Percentiles rank a stretch among this genome's conserved stretches.
Conservation (phyloP, 2,797 vertebrate genomes). For the Gymnothorax javanicus region DNA sequence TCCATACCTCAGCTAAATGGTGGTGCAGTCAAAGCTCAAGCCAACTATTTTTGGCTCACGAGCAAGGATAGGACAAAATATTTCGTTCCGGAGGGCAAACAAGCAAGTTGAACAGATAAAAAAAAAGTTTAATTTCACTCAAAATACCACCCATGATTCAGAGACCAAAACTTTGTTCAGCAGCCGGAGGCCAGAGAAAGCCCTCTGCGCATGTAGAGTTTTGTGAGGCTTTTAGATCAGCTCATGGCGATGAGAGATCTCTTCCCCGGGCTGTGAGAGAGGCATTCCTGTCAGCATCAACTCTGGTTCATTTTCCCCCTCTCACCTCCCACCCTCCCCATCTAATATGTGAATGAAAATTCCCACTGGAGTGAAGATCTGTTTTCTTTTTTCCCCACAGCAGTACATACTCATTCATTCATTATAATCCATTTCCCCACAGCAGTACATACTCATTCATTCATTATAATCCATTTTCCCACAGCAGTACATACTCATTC, state of each 20-base stretch:
- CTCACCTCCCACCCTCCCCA: constrained; percentile 57
- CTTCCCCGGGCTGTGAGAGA: constrained; percentile 74
- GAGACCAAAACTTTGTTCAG: constrained; percentile 59
- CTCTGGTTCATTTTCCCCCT: constrained; percentile 58
- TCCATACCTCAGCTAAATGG: constrained; percentile 3
- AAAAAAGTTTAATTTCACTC: constrained; percentile 43
- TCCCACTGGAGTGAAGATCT: background rate
- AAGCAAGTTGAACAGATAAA: constrained; percentile 21
- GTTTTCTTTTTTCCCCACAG: constrained; percentile 56
- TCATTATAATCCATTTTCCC: too few species aligned
- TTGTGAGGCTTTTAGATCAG: constrained; percentile 48
- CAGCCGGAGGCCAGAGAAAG: constrained; percentile 1
- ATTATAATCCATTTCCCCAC: constrained; percentile 21
- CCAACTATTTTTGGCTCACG: background rate
- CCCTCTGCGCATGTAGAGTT: constrained; percentile 38
- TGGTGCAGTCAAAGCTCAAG: background rate
- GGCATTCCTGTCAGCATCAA: constrained; percentile 70
- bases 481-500: too few species aligned
- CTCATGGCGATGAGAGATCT: constrained; percentile 66
- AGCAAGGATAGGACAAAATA: background rate
- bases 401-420: constrained; percentile 71
- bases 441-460: too few species aligned
- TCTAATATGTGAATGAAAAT: constrained; percentile 58
- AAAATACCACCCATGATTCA: constrained; percentile 54
- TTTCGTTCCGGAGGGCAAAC: background rate